phyloP scores from a whole-genome alignment of 1,140 invertebrate species.

The Bombus pyrosoma region DNA sequence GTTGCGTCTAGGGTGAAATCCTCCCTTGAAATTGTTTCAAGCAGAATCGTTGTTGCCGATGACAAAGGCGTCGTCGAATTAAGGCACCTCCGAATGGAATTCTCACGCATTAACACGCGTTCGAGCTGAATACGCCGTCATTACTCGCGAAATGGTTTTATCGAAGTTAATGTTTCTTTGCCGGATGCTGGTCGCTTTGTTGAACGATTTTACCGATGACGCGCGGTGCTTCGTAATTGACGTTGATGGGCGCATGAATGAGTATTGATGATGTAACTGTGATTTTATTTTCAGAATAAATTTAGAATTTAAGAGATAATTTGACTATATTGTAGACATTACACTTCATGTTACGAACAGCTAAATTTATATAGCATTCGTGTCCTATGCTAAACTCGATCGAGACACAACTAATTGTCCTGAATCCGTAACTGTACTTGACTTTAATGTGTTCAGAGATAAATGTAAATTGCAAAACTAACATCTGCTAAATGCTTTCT shows the following conservation, averaged over 20 bases:
- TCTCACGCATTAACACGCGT: slow-evolving; percentile 21
- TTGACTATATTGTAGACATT: not conserved
- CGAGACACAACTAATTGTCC: not conserved
- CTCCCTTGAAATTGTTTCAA: slow-evolving; percentile 22
- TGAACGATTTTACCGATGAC: not conserved
- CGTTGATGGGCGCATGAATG: not conserved
- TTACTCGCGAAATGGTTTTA: slow-evolving; percentile 2
- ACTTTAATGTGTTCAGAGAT: not conserved
- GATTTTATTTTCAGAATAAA: not conserved
- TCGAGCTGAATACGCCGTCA: not conserved
- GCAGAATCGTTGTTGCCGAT: not conserved
- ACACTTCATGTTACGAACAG: not conserved
- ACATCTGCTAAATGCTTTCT: not conserved
- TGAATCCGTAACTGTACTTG: not conserved
- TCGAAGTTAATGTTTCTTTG: slow-evolving; percentile 23
- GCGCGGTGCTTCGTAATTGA: not conserved
- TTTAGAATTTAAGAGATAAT: not conserved
- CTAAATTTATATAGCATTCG: not conserved
- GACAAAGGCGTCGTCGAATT: not conserved
- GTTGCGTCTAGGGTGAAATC: slow-evolving; percentile 12
- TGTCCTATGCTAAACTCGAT: not conserved
- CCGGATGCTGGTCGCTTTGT: not conserved
- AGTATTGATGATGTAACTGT: not conserved
- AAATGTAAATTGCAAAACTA: slow-evolving; percentile 5
- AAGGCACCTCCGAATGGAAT: not conserved